These are phyloP conservation scores for Amiota minor DNA, from an alignment of 2,888 invertebrate genomes.

Conservation along the genomic window DNA sequence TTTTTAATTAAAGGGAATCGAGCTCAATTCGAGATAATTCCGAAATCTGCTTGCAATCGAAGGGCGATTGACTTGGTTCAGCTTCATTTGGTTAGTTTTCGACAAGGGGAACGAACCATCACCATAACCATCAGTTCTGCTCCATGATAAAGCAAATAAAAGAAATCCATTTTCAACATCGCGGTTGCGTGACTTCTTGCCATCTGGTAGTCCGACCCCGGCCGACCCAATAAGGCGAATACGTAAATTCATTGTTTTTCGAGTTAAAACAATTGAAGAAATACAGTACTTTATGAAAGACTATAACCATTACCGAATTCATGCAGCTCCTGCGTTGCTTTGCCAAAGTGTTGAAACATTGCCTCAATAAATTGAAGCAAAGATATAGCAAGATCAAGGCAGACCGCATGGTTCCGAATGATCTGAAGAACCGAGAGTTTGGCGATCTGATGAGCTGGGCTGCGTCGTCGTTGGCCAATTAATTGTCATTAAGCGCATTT, in stretches of 20 bases:
- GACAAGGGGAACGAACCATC: neutral
- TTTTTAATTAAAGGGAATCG: constrained; percentile 62
- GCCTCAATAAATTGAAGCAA: no score
- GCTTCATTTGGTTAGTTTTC: neutral
- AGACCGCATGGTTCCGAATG: constrained; percentile 24
- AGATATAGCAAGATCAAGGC: neutral
- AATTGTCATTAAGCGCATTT: constrained; percentile 67
- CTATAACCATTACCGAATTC: neutral
- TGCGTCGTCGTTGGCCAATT: constrained; percentile 59
- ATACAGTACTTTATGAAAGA: neutral
- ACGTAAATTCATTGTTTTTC: constrained; percentile 33
- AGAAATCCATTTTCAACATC: neutral
- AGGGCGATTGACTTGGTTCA: constrained; percentile 18
- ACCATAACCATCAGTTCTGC: neutral
- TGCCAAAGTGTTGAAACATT: no score
- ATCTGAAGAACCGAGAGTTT: constrained; percentile 1
- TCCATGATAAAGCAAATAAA: neutral
- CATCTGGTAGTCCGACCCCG: constrained; percentile 38
- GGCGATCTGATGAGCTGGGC: neutral
- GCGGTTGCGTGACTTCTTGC: constrained; percentile 45
- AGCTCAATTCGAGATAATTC: constrained; percentile 40
- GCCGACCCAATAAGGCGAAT: constrained; percentile 42
- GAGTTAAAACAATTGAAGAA: constrained; percentile 20
- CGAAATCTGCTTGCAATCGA: constrained; percentile 31
- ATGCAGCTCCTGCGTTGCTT: neutral